These are phyloP conservation scores for Melieria crassipennis DNA, from an alignment of 2,888 invertebrate species.

Conservation along the genomic window DNA sequence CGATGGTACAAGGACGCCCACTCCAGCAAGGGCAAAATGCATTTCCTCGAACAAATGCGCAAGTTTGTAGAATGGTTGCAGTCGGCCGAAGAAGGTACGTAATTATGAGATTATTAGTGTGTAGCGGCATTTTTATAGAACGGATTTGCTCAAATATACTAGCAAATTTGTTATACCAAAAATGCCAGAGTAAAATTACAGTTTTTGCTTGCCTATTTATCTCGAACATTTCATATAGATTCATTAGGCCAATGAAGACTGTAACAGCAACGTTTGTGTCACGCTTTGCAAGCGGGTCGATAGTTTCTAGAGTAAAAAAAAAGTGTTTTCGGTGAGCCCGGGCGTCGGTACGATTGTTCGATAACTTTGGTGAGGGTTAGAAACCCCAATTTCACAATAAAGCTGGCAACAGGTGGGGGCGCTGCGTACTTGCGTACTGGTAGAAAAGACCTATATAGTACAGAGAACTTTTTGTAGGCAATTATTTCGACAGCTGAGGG, in stretches of 20 bases:
- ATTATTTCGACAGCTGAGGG: too few relatives aligned
- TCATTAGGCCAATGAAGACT: conserved; percentile 60
- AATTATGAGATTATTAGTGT: conserved; percentile 7
- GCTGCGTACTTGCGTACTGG: too few relatives aligned
- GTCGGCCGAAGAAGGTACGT: conserved; percentile 87
- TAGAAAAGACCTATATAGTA: too few relatives aligned
- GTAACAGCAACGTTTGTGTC: conserved; percentile 40
- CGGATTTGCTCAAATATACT: not conserved
- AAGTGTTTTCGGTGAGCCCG: too few relatives aligned
- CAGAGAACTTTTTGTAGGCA: too few relatives aligned
- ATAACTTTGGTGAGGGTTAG: too few relatives aligned
- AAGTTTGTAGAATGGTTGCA: conserved; percentile 97
- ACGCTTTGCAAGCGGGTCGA: too few relatives aligned
- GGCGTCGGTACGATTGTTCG: too few relatives aligned
- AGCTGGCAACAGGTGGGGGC: too few relatives aligned
- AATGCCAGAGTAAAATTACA: conserved; percentile 54
- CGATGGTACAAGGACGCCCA: conserved; percentile 97
- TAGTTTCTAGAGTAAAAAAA: too few relatives aligned
- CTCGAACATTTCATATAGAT: conserved; percentile 43
- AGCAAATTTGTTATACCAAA: conserved; percentile 41
- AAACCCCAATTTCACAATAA: too few relatives aligned
- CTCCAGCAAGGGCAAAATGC: conserved; percentile 94
- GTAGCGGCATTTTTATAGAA: not conserved
- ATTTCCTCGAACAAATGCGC: conserved; percentile 98
- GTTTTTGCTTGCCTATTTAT: conserved; percentile 62